Evolutionary conservation across 1,140 invertebrate species (phyloP).

Genomic region (Sinonovacula constricta): DNA sequence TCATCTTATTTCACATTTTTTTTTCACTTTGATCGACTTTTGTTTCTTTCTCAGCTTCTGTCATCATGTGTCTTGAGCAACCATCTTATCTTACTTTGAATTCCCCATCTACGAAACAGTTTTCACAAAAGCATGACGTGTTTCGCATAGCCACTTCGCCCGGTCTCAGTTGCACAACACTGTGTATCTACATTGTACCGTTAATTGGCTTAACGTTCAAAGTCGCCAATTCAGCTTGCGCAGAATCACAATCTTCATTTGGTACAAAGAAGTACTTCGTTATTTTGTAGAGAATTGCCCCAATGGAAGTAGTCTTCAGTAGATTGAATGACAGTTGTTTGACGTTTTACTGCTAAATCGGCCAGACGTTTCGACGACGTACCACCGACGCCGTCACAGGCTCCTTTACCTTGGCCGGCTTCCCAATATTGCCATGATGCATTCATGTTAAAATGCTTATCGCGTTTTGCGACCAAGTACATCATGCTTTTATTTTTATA

Average conservation of each 20-base stretch:
- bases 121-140: constrained; percentile 11
- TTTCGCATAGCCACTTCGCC: background rate
- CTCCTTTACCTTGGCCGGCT: constrained; percentile 55
- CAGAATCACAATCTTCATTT: background rate
- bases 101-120: constrained; percentile 1
- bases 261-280: constrained; percentile 10
- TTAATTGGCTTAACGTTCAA: background rate
- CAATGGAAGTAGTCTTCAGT: constrained; percentile 26
- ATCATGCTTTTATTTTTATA: constrained; percentile 42
- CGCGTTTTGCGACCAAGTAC: constrained; percentile 17
- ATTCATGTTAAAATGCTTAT: background rate
- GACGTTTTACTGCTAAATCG: constrained; percentile 35
- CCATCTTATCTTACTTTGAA: constrained; percentile 13
- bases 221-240: background rate
- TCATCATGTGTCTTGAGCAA: background rate
- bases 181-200: background rate
- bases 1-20: too few relatives aligned
- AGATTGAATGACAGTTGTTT: constrained; percentile 28
- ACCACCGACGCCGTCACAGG: background rate
- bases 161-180: background rate
- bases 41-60: too few relatives aligned
- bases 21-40: too few relatives aligned
- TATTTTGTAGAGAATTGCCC: constrained; percentile 13
- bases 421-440: constrained; percentile 52
- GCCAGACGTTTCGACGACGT: constrained; percentile 11